Evolutionary conservation across 2,888 invertebrate genomes (phyloP).

Genomic region (Criorhina ranunculi): DNA sequence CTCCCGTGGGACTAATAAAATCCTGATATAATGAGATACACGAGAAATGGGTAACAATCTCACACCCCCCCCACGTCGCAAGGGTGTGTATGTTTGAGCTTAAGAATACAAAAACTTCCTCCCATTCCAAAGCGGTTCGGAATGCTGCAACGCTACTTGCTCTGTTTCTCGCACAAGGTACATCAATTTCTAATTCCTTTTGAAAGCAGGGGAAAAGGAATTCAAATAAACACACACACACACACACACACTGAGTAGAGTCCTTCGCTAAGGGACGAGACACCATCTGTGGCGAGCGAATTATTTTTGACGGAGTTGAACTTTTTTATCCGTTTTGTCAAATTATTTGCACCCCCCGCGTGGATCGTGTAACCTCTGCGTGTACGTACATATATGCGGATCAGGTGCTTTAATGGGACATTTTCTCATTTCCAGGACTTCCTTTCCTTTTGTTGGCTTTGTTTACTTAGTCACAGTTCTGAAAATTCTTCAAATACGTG

Average conservation of each 20-base stretch:
- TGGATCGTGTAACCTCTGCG: conserved; percentile 38
- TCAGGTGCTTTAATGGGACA: conserved; percentile 56
- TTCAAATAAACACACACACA: background rate
- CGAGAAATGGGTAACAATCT: conserved; percentile 43
- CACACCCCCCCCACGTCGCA: background rate
- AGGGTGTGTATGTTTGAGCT: conserved; percentile 4
- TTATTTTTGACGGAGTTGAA: conserved; percentile 60
- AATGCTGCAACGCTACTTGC: conserved; percentile 19
- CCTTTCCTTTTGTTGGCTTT: background rate
- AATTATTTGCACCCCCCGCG: conserved; percentile 73
- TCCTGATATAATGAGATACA: conserved; percentile 71
- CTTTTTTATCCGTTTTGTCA: conserved; percentile 58
- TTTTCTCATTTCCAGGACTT: conserved; percentile 27
- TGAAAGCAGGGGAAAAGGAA: background rate
- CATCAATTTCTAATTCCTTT: conserved; percentile 47
- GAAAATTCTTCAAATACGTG: conserved; percentile 70
- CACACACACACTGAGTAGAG: background rate
- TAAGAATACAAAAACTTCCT: conserved; percentile 39
- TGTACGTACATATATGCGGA: conserved; percentile 6
- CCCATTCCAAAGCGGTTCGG: background rate
- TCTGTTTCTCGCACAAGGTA: conserved; percentile 8
- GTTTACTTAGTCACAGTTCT: conserved; percentile 63
- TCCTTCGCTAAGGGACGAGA: conserved; percentile 29
- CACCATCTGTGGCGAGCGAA: conserved; percentile 64
- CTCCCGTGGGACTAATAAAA: conserved; percentile 69